Conservation (phyloP, 2,797 vertebrate species). For the Sebastes steindachneri region DNA sequence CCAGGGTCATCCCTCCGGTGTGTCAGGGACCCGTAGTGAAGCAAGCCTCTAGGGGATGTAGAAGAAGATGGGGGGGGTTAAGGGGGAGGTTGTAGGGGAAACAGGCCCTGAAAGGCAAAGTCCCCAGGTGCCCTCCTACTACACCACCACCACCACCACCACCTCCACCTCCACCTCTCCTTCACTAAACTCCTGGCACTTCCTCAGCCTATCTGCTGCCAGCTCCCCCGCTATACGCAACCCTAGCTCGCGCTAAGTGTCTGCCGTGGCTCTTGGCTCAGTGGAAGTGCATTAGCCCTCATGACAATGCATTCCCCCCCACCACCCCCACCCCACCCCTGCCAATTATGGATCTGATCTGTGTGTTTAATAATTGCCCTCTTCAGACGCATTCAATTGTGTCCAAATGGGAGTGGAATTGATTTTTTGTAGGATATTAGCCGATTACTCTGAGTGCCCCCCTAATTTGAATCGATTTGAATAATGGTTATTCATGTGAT, state of each 20-base stretch:
- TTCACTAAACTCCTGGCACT: conserved; percentile 55
- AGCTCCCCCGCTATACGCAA: conserved; percentile 40
- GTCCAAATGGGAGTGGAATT: conserved; percentile 85
- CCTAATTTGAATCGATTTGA: conserved; percentile 87
- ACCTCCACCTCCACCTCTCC: conserved; percentile 8
- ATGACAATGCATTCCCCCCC: conserved; percentile 72
- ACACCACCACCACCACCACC: not conserved
- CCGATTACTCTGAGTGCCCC: conserved; percentile 85
- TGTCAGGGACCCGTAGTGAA: conserved; percentile 76
- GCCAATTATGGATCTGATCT: conserved; percentile 87
- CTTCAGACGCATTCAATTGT: conserved; percentile 86
- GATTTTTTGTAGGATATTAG: conserved; percentile 87
- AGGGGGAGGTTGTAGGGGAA: conserved; percentile 51
- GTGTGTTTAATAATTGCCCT: conserved; percentile 88
- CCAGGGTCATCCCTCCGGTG: conserved; percentile 86
- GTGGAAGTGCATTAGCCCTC: conserved; percentile 79
- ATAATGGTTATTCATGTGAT: conserved; percentile 87
- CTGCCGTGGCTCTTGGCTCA: conserved; percentile 68
- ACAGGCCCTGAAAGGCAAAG: conserved; percentile 34
- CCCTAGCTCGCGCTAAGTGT: conserved; percentile 53
- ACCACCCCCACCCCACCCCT: conserved; percentile 19
- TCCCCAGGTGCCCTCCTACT: conserved; percentile 58
- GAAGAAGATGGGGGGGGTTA: conserved; percentile 37
- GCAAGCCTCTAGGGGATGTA: conserved; percentile 70
- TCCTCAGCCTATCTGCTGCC: conserved; percentile 48